phyloP scores from a whole-genome alignment of 2,888 invertebrate species.

The Drosophila recens region DNA sequence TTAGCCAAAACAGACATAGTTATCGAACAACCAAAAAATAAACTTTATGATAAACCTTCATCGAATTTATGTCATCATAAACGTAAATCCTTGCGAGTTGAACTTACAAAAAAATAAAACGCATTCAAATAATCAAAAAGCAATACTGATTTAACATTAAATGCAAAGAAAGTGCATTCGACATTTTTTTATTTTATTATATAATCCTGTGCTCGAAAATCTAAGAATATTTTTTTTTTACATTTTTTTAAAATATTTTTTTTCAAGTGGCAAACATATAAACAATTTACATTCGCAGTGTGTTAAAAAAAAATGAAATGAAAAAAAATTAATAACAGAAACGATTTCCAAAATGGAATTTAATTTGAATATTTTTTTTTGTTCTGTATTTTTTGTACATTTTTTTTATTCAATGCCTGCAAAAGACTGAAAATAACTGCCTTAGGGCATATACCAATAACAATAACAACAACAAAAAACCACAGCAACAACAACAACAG shows the following conservation, averaged over 20 bases:
- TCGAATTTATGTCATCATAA: constrained; percentile 10
- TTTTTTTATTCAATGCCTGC: constrained; percentile 48
- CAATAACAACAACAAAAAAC: constrained; percentile 20
- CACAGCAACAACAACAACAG: background rate
- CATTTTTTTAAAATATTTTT: constrained; percentile 70
- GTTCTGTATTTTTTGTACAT: constrained; percentile 40
- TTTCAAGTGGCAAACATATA: constrained; percentile 59
- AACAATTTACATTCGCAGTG: constrained; percentile 28
- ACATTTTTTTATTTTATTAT: constrained; percentile 42
- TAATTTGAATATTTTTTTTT: constrained; percentile 34
- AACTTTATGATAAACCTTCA: constrained; percentile 12
- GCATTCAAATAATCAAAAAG: constrained; percentile 8
- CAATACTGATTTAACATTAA: constrained; percentile 14
- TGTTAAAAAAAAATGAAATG: constrained; percentile 14
- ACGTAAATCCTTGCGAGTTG: constrained; percentile 54
- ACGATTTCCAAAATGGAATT: constrained; percentile 35
- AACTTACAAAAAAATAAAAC: constrained; percentile 26
- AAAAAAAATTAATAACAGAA: constrained; percentile 11
- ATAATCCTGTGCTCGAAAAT: constrained; percentile 53
- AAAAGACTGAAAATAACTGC: constrained; percentile 70
- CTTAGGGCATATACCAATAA: constrained; percentile 45
- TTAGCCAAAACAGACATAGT: constrained; percentile 33
- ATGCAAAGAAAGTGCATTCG: constrained; percentile 17
- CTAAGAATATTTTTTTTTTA: constrained; percentile 31
- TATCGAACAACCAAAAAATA: constrained; percentile 21